Evolutionary conservation across 1,140 invertebrate species (phyloP).

Genomic region (Thalassaphorura encarpata): DNA sequence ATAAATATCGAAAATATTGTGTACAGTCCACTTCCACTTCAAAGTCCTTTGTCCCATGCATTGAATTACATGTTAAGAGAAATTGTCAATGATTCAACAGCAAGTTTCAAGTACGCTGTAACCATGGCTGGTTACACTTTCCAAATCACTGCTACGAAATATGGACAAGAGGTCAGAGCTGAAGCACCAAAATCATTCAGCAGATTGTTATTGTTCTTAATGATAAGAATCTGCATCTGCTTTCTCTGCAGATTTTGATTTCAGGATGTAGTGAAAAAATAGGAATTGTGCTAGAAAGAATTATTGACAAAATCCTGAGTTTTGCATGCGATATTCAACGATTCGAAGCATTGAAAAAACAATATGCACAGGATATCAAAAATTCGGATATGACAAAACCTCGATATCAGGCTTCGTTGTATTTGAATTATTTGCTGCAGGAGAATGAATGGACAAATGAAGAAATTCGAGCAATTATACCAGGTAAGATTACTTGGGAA

Average conservation of each 20-base stretch:
- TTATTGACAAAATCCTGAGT: not conserved
- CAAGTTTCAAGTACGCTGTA: conserved; percentile 85
- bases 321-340: not conserved
- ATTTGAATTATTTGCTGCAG: conserved; percentile 70
- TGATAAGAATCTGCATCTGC: too few relatives aligned
- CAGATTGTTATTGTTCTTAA: too few relatives aligned
- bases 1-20: too few relatives aligned
- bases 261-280: too few relatives aligned
- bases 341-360: not conserved
- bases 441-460: conserved; percentile 73
- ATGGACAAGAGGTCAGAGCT: conserved; percentile 21
- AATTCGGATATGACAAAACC: not conserved
- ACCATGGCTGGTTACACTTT: conserved; percentile 67
- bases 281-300: not conserved
- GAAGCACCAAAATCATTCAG: too few relatives aligned
- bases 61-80: conserved; percentile 71
- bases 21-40: conserved; percentile 68
- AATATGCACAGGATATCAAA: not conserved
- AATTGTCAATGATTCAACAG: conserved; percentile 72
- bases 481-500: conserved; percentile 44
- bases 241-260: too few relatives aligned
- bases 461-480: conserved; percentile 65
- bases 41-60: conserved; percentile 72
- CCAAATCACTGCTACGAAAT: conserved; percentile 7
- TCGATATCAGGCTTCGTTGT: conserved; percentile 34